Base-by-base conservation (phyloP, 1,140 invertebrate genomes). In the Xylocopa sonorina region DNA sequence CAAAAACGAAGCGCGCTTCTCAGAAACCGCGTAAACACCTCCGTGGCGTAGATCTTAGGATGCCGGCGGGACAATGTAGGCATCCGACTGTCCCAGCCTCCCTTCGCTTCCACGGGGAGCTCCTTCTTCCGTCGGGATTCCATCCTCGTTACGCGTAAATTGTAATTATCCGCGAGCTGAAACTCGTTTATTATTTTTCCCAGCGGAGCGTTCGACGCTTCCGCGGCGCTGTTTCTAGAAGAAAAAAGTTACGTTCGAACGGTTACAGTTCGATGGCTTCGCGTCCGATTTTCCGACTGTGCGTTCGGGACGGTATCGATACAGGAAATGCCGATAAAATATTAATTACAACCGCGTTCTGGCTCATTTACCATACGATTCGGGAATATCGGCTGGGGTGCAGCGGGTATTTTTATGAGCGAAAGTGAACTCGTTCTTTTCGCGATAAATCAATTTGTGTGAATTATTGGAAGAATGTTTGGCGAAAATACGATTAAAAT, bases 21-120 rank as follows among this genome's bases (percentile, higher is more conserved):
- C 78, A 81, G 86, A 89, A 88, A 88, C 64, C 78, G 81, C 83
- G 78, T 87, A 88, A 89, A 88, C 75, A 84, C 87, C 72, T 88
- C 77, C 55, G 55, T 76, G 58, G 80, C 68, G 82, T 84, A 83
- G 87, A 89, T 88, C 88, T 83, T 83, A 86, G 79, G 81, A 84
- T 78, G 72, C 81, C 78, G 69, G 60, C 83, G 82, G n/a, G 81
- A 88, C 80, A 78, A 86, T 84, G 80, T 83, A 81, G 77, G 62
- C 77, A 85, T 78, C 80, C 69, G 71, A 66, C 83, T 77, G 81
- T 88, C 72, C 83, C 63, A 57, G 55, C 62, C 68, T 85, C 72
- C 27, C 55, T 73, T 78, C n/a, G 46, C 55, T 27, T 55, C 58
- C 48, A 60, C 48, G 18, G n/a, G n/a, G n/a, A n/a, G 46, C 55